phyloP scores from a whole-genome alignment of 2,113 vertebrate species.

The Micromys minutus region DNA sequence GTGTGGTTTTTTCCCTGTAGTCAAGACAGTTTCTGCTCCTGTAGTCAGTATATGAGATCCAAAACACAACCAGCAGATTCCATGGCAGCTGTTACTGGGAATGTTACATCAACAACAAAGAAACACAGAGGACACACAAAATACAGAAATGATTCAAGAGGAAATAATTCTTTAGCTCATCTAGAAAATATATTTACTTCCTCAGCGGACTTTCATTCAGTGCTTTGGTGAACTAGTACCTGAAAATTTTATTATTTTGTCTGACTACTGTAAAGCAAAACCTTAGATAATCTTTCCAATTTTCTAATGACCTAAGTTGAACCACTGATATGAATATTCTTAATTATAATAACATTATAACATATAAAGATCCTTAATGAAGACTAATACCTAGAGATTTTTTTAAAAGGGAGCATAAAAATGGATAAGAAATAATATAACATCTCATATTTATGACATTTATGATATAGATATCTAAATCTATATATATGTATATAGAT shows the following conservation, averaged over 20 bases:
- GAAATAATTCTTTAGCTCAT: neutral
- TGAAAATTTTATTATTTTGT: neutral
- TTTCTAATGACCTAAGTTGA: neutral
- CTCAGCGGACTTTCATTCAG: neutral
- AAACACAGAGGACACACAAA: neutral
- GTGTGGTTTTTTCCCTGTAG: neutral
- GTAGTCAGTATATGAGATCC: neutral
- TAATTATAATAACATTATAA: neutral
- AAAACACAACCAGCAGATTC: neutral
- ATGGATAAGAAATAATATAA: neutral
- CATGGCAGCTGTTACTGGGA: neutral
- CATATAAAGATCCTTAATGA: neutral
- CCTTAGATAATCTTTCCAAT: neutral
- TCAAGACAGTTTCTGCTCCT: neutral
- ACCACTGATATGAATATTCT: neutral
- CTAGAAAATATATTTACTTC: neutral
- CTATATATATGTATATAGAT: too few relatives aligned
- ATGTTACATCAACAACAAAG: neutral
- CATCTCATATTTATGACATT: neutral
- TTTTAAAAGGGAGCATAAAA: neutral
- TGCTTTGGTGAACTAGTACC: neutral
- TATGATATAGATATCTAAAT: neutral
- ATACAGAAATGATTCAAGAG: neutral
- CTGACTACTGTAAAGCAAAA: neutral
- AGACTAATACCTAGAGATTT: neutral